Conservation (phyloP, 2,888 invertebrate species). For the Drosophila glabriapex region DNA sequence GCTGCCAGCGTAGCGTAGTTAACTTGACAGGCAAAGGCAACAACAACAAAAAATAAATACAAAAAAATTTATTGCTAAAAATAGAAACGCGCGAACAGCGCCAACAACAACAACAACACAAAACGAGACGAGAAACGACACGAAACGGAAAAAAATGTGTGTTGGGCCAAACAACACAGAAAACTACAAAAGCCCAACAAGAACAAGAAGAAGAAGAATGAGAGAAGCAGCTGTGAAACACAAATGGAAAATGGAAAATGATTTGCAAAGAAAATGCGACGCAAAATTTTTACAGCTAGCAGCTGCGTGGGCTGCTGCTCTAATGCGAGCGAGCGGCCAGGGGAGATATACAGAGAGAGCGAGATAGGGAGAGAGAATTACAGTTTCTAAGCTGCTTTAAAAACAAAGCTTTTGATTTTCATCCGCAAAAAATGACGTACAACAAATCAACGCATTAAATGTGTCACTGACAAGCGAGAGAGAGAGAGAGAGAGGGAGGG, state of each 20-base stretch:
- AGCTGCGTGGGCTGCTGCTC: conserved; percentile 53
- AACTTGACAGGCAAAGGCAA: conserved; percentile 66
- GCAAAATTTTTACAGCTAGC: conserved; percentile 52
- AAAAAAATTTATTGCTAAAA: conserved; percentile 65
- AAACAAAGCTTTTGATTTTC: conserved; percentile 54
- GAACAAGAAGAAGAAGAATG: conserved; percentile 26
- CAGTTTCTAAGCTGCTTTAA: conserved; percentile 51
- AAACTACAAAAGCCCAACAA: conserved; percentile 36
- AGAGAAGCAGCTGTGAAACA: conserved; percentile 54
- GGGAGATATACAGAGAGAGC: conserved; percentile 2
- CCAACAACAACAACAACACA: conserved; percentile 63
- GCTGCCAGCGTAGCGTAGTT: conserved; percentile 73
- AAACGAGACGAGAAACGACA: conserved; percentile 66
- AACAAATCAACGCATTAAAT: conserved; percentile 33
- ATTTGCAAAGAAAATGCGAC: conserved; percentile 68
- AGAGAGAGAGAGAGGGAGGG: background rate
- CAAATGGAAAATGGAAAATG: conserved; percentile 58
- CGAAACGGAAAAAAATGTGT: conserved; percentile 65
- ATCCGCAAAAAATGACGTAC: conserved; percentile 15
- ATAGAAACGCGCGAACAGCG: conserved; percentile 72
- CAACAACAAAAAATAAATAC: conserved; percentile 48
- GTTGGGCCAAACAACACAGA: conserved; percentile 39
- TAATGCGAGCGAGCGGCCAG: conserved; percentile 5
- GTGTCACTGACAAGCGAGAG: conserved; percentile 40
- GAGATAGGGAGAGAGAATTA: background rate